These are phyloP conservation scores for Phoxinus dragarum DNA, from an alignment of 2,797 vertebrate species.

Conservation along the genomic window DNA sequence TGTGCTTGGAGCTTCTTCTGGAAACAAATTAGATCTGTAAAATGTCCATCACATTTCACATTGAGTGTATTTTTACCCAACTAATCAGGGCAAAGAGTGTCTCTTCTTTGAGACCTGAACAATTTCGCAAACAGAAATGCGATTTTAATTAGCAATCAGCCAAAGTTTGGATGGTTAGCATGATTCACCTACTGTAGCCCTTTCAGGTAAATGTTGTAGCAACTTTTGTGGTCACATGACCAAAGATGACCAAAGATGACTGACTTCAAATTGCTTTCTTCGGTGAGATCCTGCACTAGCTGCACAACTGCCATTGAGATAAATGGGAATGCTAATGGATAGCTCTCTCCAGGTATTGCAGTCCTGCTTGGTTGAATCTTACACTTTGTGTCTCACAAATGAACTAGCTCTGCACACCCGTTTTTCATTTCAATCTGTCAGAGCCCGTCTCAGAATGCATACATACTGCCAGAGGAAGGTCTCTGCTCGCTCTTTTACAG, in stretches of 20 bases:
- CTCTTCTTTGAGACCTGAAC: background rate
- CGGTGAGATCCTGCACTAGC: background rate
- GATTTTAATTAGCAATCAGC: constrained; percentile 6
- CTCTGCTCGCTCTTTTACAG: constrained; percentile 63
- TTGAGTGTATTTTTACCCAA: constrained; percentile 13
- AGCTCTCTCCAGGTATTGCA: constrained; percentile 28
- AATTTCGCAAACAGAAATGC: background rate
- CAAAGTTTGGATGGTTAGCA: background rate
- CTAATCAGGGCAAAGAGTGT: background rate
- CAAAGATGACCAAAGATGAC: background rate
- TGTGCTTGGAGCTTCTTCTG: constrained; percentile 17
- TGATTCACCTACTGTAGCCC: background rate
- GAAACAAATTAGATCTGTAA: constrained; percentile 28
- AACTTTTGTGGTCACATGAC: background rate
- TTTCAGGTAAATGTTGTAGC: background rate
- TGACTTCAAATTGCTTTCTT: constrained; percentile 1
- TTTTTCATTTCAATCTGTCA: constrained; percentile 67
- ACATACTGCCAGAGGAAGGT: constrained; percentile 69
- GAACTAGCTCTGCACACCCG: constrained; percentile 65
- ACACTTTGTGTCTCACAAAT: constrained; percentile 68
- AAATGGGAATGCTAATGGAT: constrained; percentile 28
- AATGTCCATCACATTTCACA: constrained; percentile 30
- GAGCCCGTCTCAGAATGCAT: constrained; percentile 69
- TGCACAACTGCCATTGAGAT: constrained; percentile 32
- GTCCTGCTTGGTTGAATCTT: constrained; percentile 66